These are phyloP conservation scores for Ariopsis seemanni DNA, from an alignment of 2,113 vertebrate genomes.

Conservation along the genomic window DNA sequence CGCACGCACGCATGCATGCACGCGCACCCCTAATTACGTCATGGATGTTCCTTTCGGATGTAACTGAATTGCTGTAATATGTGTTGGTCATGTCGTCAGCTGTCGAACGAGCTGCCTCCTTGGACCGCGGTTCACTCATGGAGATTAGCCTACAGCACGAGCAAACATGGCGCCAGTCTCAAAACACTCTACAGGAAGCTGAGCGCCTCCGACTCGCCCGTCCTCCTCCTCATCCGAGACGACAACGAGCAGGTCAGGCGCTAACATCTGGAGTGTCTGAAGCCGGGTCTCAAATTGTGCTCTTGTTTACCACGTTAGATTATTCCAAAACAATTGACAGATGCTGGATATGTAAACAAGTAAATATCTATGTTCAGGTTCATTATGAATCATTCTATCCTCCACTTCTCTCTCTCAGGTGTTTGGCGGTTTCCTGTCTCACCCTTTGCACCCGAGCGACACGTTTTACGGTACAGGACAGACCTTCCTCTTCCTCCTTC, in stretches of 20 bases:
- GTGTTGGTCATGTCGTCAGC: constrained; percentile 53
- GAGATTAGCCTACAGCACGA: constrained; percentile 73
- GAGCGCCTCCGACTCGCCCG: constrained; percentile 67
- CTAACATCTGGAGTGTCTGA: background rate
- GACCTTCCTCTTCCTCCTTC: constrained; percentile 77
- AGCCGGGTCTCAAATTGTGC: background rate
- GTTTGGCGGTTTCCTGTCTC: constrained; percentile 77
- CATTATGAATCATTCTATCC: background rate
- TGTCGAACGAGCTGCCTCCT: constrained; percentile 73
- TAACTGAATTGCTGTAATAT: background rate
- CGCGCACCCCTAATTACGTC: background rate
- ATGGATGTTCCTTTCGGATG: background rate
- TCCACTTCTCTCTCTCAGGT: constrained; percentile 56
- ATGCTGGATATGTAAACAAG: no score
- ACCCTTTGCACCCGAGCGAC: constrained; percentile 73
- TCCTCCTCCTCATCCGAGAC: constrained; percentile 75
- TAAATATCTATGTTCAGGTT: background rate
- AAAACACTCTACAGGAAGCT: constrained; percentile 78
- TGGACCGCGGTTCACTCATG: constrained; percentile 71
- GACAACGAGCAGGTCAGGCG: constrained; percentile 68
- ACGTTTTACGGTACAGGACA: constrained; percentile 77
- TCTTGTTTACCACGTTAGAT: background rate
- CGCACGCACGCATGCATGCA: background rate
- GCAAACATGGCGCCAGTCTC: constrained; percentile 74
- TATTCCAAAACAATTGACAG: background rate